Evolutionary conservation across 2,888 invertebrate genomes (phyloP).

Genomic region (Campoplex nolae): DNA sequence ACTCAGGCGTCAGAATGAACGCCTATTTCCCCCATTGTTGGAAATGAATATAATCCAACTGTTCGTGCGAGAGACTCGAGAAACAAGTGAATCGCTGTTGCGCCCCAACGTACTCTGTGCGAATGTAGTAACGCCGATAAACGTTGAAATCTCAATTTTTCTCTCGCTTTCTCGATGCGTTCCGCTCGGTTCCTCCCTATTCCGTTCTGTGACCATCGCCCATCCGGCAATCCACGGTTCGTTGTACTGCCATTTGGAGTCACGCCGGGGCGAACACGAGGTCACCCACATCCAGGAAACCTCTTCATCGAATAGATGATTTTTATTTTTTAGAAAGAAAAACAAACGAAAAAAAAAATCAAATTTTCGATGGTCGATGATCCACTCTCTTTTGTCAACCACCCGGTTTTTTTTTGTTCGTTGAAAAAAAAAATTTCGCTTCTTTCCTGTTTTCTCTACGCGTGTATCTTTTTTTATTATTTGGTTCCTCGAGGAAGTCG

Average conservation of each 20-base stretch:
- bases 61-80: constrained; percentile 19
- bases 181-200: constrained; percentile 72
- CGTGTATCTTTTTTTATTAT: constrained; percentile 72
- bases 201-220: constrained; percentile 69
- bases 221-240: constrained; percentile 69
- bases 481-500: constrained; percentile 78
- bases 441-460: constrained; percentile 80
- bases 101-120: constrained; percentile 50
- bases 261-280: constrained; percentile 63
- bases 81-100: constrained; percentile 15
- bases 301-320: constrained; percentile 53
- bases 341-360: constrained; percentile 11
- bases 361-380: not conserved
- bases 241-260: constrained; percentile 63
- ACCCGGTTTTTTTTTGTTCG: not conserved
- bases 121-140: constrained; percentile 47
- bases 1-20: constrained; percentile 7
- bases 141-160: constrained; percentile 52
- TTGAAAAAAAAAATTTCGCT: not conserved
- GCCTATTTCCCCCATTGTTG: constrained; percentile 12
- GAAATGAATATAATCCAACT: not conserved
- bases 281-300: constrained; percentile 52
- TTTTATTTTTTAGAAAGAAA: not conserved
- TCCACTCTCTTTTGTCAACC: not conserved
- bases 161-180: constrained; percentile 59